These are phyloP conservation scores for Chouioia cunea DNA, from an alignment of 2,888 invertebrate species.

Conservation along the genomic window DNA sequence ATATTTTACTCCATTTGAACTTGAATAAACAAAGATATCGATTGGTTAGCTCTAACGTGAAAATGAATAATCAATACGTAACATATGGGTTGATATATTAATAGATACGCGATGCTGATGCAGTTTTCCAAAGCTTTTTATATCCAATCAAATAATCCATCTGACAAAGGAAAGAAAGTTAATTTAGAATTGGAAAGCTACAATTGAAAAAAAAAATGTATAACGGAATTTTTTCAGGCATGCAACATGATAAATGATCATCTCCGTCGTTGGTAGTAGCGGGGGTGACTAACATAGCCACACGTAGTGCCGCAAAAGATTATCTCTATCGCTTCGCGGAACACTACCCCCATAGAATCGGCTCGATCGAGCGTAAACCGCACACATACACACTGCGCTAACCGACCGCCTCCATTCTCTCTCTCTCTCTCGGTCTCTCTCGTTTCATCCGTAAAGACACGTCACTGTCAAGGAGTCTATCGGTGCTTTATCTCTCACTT, in stretches of 20 bases:
- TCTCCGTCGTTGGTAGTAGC: not conserved
- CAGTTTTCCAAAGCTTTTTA: no score
- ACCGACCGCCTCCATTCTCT: not conserved
- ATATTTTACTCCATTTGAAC: no score
- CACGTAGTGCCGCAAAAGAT: slow-evolving; percentile 14
- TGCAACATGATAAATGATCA: slow-evolving; percentile 13
- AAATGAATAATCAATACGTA: no score
- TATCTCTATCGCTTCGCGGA: slow-evolving; percentile 46
- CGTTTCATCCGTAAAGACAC: slow-evolving; percentile 25
- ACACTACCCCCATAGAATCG: slow-evolving; percentile 41
- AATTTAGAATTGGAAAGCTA: no score
- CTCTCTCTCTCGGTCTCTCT: no score
- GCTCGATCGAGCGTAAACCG: slow-evolving; percentile 46
- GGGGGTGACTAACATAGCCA: not conserved
- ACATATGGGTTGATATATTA: no score
- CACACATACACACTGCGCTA: not conserved
- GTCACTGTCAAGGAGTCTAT: slow-evolving; percentile 26
- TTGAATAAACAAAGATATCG: no score
- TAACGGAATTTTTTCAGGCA: not conserved
- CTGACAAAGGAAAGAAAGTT: not conserved
- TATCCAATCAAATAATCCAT: not conserved
- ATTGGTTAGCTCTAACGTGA: no score
- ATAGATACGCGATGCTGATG: no score
- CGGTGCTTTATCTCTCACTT: slow-evolving; percentile 12
- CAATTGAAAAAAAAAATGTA: no score